Evolutionary conservation across 2,888 invertebrate species (phyloP).

Genomic region (Cyrtodaria siliqua): DNA sequence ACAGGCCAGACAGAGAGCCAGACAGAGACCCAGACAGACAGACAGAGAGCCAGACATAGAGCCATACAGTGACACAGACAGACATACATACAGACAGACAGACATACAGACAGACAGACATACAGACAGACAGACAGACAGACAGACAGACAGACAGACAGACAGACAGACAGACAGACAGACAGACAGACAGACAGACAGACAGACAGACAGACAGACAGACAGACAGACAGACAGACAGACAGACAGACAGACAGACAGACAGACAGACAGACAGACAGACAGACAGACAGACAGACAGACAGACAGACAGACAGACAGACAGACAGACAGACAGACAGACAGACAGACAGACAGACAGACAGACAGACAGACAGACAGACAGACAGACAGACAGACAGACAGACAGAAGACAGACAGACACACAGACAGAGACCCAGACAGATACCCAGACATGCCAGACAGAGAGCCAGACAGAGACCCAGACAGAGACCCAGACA

Average conservation of each 20-base stretch:
- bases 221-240: too few relatives aligned
- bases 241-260: too few relatives aligned
- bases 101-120: too few relatives aligned
- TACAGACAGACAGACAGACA: constrained; percentile 19
- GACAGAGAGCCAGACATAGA: constrained; percentile 24
- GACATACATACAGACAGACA: too few relatives aligned
- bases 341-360: constrained; percentile 20
- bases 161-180: too few relatives aligned
- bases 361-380: constrained; percentile 29
- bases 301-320: too few relatives aligned
- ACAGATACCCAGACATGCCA: constrained; percentile 23
- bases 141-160: constrained; percentile 31
- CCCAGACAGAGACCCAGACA: constrained; percentile 22
- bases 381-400: constrained; percentile 22
- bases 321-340: background rate
- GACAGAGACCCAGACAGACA: constrained; percentile 22
- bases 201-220: too few relatives aligned
- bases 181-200: too few relatives aligned
- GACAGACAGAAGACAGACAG: constrained; percentile 28
- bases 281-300: too few relatives aligned
- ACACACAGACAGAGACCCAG: constrained; percentile 24
- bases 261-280: too few relatives aligned
- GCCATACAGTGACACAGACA: too few relatives aligned
- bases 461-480: constrained; percentile 25
- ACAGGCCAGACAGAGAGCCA: constrained; percentile 21